Evolutionary conservation across 2,888 invertebrate genomes (phyloP), one percentile per base, ranked within the genome.

Genomic region (Leucoma salicis): DNA sequence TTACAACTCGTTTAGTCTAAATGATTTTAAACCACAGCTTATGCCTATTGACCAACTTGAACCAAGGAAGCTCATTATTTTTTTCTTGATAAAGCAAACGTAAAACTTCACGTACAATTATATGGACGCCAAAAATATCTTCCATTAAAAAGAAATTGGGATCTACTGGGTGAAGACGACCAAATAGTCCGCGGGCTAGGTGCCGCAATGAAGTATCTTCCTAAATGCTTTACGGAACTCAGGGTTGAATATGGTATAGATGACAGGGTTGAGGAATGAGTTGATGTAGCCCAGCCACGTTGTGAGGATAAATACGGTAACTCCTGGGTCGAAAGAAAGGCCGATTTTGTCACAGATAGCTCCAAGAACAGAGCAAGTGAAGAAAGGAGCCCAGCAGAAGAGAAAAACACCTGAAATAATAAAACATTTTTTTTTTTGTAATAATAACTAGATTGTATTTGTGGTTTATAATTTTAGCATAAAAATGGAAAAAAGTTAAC

Each of bases 221-320:
- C 97, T 95, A 90, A 99, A 99, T 42, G 99, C 99, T 91, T 98
- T 98, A 59, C 99, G 92, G 90, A 99, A 99, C 83, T 99, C 99
- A 1, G 97, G 97, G 90, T 99, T 99, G 87, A 97, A 96, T 75
- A 97, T 97, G 52, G 97, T 97, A 80, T 97, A 97, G 74, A 97
- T 97, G 62, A 97, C 95, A 6, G 97, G 97, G 90, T 96, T 96
- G 46, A 96, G 95, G 78, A 96, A 96, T 72, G 95, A 95, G 88
- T 97, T 99, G 92, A 99, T 97, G 90, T 99, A 99, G 39, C 99
- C 99, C 49, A 99, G 92, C 99, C 99, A 99, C 21, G 98, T 97
- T 59, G 98, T 97, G 54, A 97, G 91, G 71, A 98, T 95, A 87
- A 99, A 99, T 39, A 94, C 95, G 3, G 95, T 94, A 56, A 98